These are phyloP conservation scores for Microtus ochrogaster DNA, from an alignment of 2,113 vertebrate species.

Conservation along the genomic window DNA sequence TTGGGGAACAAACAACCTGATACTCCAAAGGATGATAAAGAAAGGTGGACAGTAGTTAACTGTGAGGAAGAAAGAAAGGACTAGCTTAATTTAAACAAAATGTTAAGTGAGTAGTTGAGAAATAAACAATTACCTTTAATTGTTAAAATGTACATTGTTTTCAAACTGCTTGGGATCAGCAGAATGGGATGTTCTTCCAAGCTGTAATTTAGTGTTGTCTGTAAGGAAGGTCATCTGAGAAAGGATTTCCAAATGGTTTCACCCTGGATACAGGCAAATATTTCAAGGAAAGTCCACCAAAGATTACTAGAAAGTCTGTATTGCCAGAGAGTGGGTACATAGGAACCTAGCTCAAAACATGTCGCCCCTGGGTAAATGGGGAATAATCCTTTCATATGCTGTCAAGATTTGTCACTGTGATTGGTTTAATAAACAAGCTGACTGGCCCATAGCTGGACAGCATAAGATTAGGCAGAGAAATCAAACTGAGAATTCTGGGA, in stretches of 20 bases:
- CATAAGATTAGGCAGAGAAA: too few relatives aligned
- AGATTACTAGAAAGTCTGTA: neutral
- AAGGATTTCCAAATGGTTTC: neutral
- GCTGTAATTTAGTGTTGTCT: neutral
- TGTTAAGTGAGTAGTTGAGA: neutral
- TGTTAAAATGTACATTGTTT: neutral
- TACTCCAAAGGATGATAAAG: neutral
- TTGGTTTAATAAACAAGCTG: too few relatives aligned
- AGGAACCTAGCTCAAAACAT: neutral
- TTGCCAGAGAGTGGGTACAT: neutral
- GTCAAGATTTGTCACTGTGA: too few relatives aligned
- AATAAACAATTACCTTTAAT: neutral
- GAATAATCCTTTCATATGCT: too few relatives aligned
- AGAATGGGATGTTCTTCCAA: neutral
- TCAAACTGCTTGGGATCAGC: neutral
- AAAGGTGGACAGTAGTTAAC: neutral
- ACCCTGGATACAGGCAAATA: neutral
- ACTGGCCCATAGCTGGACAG: too few relatives aligned
- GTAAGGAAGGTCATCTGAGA: neutral
- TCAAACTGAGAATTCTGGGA: too few relatives aligned
- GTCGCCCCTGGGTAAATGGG: too few relatives aligned
- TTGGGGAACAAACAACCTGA: neutral
- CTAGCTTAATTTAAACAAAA: neutral
- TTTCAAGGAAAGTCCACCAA: neutral
- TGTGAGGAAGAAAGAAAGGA: slow-evolving; percentile 5